Percentiles rank a stretch among this genome's conserved stretches.
Evolutionary conservation across 2,113 vertebrate species (phyloP).

Genomic region (Ciconia boyciana): DNA sequence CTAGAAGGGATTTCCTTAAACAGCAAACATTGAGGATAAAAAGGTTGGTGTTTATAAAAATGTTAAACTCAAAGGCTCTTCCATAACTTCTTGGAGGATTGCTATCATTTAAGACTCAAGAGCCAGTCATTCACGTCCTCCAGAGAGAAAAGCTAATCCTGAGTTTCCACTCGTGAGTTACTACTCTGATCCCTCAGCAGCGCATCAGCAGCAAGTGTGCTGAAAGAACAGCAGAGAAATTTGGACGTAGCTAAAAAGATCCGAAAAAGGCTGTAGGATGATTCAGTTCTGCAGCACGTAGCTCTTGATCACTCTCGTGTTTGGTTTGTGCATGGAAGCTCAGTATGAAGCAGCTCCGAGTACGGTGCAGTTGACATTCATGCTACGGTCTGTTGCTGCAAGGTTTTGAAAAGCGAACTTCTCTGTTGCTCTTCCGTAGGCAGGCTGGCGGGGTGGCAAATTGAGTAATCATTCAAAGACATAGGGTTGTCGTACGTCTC

Average conservation of each 20-base stretch:
- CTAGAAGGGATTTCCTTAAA: constrained; percentile 40
- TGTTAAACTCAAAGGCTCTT: constrained; percentile 1
- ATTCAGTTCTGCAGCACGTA: not conserved
- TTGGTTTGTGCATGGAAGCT: not conserved
- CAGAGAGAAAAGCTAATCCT: not conserved
- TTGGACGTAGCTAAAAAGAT: not conserved
- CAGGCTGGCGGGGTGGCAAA: not conserved
- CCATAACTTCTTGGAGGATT: not conserved
- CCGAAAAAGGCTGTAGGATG: not conserved
- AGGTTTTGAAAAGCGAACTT: not conserved
- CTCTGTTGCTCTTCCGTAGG: not conserved
- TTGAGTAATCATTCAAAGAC: not conserved
- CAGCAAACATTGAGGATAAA: constrained; percentile 24
- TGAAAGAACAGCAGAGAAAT: not conserved
- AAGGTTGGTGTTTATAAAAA: constrained; percentile 39
- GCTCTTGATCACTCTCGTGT: rapidly evolving
- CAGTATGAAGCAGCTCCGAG: not conserved
- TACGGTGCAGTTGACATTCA: rapidly evolving
- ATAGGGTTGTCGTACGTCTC: rapidly evolving
- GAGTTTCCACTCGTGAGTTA: not conserved
- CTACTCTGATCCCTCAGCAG: not conserved
- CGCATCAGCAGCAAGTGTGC: not conserved
- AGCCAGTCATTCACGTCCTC: not conserved
- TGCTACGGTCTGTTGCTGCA: not conserved
- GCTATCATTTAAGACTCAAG: not conserved